Base-by-base conservation (phyloP, 1,140 invertebrate genomes). In the Pararge aegeria region DNA sequence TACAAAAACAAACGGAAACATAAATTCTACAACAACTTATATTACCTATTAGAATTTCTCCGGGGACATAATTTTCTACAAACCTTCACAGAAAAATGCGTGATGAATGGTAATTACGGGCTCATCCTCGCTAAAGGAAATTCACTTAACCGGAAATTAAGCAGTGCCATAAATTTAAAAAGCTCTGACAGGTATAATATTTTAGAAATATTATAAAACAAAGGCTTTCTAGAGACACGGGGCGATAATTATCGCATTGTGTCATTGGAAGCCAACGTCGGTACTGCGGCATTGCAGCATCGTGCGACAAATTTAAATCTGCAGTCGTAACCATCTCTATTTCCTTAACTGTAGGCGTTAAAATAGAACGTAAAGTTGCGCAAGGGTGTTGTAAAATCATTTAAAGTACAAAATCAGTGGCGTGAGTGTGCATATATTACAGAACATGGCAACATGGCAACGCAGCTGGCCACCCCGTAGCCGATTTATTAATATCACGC, bases 401-500 rank as follows among this genome's bases (percentile, higher is more conserved):
- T 61, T 61, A 55, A 61, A 55, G 59, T 54, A 61, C 59, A 61
- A 54, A 55, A 61, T 55, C 53, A 53, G 52, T 61, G 53, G 59
- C 59, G 59, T 61, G 59, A 51, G 52, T 55, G 59, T 51, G 59
- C 58, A 61, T 61, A 61, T 48, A 54, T 61, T 61, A 61, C 52
- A n/a, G n/a, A n/a, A n/a, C n/a, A n/a, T n/a, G 50, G 27, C 40
- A 55, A 48, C 19, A 44, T 44, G 52, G 52, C 54, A 51, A 55
- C 59, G 29, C 59, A 61, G 59, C 59, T 61, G 59, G 52, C 37
- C 59, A 34, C 24, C 30, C 34, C 44, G 27, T 42, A 48, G 30
- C 44, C 44, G 53, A 61, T 61, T 61, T 61, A 61, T 61, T 61
- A 61, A 61, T 61, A 61, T 38, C 48, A 18, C 59, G 53, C 54